Evolutionary conservation across 2,888 invertebrate genomes (phyloP).

Genomic region (Caenorhabditis afra): DNA sequence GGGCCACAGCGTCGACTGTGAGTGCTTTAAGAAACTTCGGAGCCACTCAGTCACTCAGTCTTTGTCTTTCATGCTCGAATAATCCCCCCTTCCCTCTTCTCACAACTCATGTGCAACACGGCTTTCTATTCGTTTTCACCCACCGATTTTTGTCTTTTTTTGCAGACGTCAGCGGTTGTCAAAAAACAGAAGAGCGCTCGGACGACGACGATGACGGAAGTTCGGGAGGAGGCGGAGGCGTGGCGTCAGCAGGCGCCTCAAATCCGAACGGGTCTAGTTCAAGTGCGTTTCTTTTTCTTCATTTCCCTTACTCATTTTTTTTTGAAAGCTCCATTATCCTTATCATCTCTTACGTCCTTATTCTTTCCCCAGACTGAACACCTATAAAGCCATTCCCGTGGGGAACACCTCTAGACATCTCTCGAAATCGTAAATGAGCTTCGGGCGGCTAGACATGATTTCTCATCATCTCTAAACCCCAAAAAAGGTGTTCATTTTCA

Average conservation of each 20-base stretch:
- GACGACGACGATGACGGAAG: slow-evolving; percentile 63
- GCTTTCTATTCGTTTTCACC: not conserved
- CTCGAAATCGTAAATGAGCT: too few relatives aligned
- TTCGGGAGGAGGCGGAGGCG: slow-evolving; percentile 49
- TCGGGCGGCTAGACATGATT: too few relatives aligned
- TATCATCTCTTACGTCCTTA: too few relatives aligned
- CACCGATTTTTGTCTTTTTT: slow-evolving; percentile 4
- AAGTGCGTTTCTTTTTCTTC: slow-evolving; percentile 35
- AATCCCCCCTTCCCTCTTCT: too few relatives aligned
- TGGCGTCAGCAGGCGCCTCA: slow-evolving; percentile 49
- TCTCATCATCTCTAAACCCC: too few relatives aligned
- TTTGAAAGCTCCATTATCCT: slow-evolving; percentile 37
- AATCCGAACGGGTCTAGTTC: slow-evolving; percentile 64
- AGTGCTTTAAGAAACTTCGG: not conserved
- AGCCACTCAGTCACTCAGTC: too few relatives aligned
- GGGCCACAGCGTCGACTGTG: slow-evolving; percentile 49
- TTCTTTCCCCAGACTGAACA: not conserved
- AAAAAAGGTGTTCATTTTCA: too few relatives aligned
- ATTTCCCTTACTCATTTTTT: slow-evolving; percentile 4
- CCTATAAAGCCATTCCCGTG: too few relatives aligned
- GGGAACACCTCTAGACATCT: too few relatives aligned
- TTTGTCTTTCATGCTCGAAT: not conserved
- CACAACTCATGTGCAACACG: too few relatives aligned
- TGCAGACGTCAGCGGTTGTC: slow-evolving; percentile 66
- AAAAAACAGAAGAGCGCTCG: slow-evolving; percentile 60